Percentiles rank a stretch among this genome's conserved stretches.
Conservation (phyloP, 2,797 vertebrate genomes). For the Ceryle rudis region DNA sequence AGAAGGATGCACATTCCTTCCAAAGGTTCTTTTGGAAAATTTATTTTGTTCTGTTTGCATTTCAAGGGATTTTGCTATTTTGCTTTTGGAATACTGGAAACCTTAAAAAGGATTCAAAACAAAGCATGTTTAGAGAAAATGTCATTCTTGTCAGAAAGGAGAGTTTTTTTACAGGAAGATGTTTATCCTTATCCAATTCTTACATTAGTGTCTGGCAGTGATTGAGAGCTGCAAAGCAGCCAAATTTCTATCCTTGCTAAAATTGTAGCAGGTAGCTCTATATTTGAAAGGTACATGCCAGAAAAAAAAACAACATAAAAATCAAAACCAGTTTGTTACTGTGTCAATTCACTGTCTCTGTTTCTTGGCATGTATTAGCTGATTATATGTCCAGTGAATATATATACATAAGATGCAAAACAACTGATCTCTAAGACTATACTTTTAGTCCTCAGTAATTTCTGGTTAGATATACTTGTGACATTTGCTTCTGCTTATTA, state of each 20-base stretch:
- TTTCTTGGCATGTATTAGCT: background rate
- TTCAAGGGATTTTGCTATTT: background rate
- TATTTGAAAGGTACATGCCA: background rate
- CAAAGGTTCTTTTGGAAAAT: background rate
- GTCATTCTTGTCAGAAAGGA: background rate
- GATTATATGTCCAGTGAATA: background rate
- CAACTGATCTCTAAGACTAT: background rate
- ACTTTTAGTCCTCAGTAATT: background rate
- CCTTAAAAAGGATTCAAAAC: background rate
- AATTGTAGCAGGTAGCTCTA: background rate
- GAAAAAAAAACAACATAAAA: background rate
- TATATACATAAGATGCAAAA: background rate
- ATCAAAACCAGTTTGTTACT: background rate
- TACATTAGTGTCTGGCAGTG: background rate
- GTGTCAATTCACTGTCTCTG: background rate
- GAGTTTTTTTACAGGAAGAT: background rate
- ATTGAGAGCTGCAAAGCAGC: background rate
- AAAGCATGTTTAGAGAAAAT: background rate
- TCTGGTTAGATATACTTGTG: background rate
- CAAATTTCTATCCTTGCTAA: background rate
- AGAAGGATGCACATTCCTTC: background rate
- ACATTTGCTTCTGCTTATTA: background rate
- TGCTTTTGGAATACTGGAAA: background rate
- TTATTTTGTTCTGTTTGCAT: background rate
- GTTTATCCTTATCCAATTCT: background rate